Evolutionary conservation across 2,888 invertebrate genomes (phyloP).

Genomic region (Cataglyphis livida): DNA sequence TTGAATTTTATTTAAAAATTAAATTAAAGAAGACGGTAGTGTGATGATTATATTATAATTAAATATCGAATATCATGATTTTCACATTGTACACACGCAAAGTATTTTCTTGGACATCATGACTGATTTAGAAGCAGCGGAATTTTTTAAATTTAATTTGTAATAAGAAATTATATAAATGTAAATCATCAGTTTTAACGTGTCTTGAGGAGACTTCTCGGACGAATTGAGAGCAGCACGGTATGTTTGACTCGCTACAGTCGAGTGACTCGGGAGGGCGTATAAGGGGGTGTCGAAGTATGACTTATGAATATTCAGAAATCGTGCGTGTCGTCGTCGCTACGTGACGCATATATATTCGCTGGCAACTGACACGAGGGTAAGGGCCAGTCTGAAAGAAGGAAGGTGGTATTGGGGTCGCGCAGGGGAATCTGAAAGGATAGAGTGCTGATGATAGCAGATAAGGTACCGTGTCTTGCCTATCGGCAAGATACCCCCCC

Average conservation of each 20-base stretch:
- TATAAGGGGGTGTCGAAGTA: conserved; percentile 62
- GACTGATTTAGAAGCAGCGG: background rate
- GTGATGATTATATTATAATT: background rate
- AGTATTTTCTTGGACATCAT: background rate
- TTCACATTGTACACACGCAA: background rate
- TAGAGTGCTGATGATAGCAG: conserved; percentile 66
- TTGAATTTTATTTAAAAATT: background rate
- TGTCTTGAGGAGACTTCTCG: conserved; percentile 36
- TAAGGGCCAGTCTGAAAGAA: conserved; percentile 19
- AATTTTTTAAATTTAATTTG: background rate
- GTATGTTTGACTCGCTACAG: conserved; percentile 5
- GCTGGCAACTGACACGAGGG: conserved; percentile 57
- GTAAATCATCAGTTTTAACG: background rate
- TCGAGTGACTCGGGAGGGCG: conserved; percentile 45
- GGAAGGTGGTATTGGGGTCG: conserved; percentile 41
- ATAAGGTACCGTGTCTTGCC: conserved; percentile 75
- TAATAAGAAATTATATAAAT: background rate
- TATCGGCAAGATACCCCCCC: conserved; percentile 60
- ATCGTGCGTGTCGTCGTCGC: conserved; percentile 72
- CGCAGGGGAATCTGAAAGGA: conserved; percentile 36
- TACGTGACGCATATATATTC: conserved; percentile 71
- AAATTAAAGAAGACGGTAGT: background rate
- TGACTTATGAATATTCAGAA: conserved; percentile 78
- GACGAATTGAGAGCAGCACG: conserved; percentile 60
- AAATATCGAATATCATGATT: background rate